Conservation (phyloP, 2,113 vertebrate genomes). For the Podarcis cretensis region DNA sequence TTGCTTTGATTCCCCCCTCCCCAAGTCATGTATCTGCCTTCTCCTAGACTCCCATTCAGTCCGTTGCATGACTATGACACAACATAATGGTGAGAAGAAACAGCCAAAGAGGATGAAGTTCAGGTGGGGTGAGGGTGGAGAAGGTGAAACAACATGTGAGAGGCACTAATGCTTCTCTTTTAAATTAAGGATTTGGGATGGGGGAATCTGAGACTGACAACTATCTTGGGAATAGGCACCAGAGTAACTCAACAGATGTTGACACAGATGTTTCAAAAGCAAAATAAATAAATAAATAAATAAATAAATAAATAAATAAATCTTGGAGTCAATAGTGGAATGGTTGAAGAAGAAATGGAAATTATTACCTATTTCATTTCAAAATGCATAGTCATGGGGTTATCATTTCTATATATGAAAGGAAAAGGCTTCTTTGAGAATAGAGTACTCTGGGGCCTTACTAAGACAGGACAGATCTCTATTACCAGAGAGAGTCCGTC, state of each 20-base stretch:
- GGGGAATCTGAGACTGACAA: not conserved
- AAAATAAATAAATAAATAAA: not conserved
- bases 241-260: slow-evolving; percentile 30
- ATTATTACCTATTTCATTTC: not conserved
- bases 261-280: slow-evolving; percentile 7
- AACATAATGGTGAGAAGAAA: not conserved
- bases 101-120: not conserved
- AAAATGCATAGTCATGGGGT: not conserved
- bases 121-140: not conserved
- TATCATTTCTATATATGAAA: not conserved
- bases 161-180: not conserved
- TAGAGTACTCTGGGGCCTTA: no score
- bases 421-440: no score
- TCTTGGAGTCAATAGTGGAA: not conserved
- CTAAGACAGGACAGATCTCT: no score
- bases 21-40: no score
- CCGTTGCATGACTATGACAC: not conserved
- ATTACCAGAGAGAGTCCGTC: no score
- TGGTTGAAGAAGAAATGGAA: not conserved
- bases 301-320: no score
- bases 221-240: not conserved
- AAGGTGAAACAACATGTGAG: fast-evolving
- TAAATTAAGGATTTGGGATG: not conserved
- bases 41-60: not conserved
- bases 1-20: not conserved